phyloP scores from a whole-genome alignment of 1,140 invertebrate species.

The Ruditapes philippinarum region DNA sequence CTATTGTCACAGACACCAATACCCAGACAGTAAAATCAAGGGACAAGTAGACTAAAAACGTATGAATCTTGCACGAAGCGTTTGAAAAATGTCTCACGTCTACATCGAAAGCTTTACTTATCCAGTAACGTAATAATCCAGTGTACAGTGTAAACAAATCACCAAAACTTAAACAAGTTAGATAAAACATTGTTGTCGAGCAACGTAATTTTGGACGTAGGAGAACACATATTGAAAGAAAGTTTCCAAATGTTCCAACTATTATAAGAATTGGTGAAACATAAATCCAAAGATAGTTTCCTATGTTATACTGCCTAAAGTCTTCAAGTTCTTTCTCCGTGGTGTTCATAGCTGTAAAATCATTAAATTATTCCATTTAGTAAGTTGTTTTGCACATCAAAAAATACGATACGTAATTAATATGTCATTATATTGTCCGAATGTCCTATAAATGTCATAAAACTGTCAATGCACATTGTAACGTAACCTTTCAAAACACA shows the following conservation, averaged over 20 bases:
- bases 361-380: no score
- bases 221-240: conserved; percentile 77
- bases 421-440: no score
- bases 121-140: conserved; percentile 77
- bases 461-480: no score
- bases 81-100: conserved; percentile 72
- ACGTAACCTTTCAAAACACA: no score
- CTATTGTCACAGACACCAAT: conserved; percentile 76
- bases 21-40: conserved; percentile 78
- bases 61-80: conserved; percentile 76
- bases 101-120: conserved; percentile 67
- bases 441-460: no score
- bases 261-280: conserved; percentile 74
- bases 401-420: no score
- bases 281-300: conserved; percentile 73
- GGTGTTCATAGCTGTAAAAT: not conserved
- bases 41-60: conserved; percentile 77
- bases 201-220: conserved; percentile 68
- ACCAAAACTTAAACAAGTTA: conserved; percentile 73
- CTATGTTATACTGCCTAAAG: conserved; percentile 62
- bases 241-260: conserved; percentile 79
- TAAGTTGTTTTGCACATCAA: no score
- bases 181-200: conserved; percentile 80
- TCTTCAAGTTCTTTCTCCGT: not conserved
- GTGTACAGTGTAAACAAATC: conserved; percentile 78